These are phyloP conservation scores for Myrmophylax atrothorax DNA, from an alignment of 2,113 vertebrate species.

Conservation along the genomic window DNA sequence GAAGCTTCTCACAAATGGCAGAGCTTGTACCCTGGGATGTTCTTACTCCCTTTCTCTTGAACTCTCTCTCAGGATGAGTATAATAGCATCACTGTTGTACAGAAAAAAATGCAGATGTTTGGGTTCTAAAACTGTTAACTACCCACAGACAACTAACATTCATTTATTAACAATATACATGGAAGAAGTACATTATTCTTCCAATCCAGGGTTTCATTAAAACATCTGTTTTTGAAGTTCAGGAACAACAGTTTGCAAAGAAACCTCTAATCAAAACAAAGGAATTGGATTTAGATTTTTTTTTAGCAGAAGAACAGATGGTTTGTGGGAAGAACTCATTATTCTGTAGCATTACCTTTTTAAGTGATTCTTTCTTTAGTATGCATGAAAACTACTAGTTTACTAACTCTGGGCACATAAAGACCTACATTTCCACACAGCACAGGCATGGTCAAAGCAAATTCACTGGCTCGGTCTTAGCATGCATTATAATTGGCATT, in stretches of 20 bases:
- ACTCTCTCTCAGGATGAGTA: neutral
- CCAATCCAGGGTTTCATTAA: neutral
- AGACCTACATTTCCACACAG: neutral
- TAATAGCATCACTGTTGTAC: neutral
- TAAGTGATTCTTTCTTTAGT: neutral
- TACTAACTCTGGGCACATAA: neutral
- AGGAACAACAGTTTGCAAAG: conserved; percentile 47
- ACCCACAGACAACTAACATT: neutral
- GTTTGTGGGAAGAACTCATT: conserved; percentile 37
- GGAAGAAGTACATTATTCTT: conserved; percentile 1
- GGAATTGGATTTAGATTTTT: neutral
- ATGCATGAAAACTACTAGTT: neutral
- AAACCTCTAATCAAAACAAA: conserved; percentile 45
- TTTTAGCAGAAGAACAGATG: conserved; percentile 39
- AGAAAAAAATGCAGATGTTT: neutral
- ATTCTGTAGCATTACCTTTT: neutral
- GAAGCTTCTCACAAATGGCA: neutral
- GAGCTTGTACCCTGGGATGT: neutral
- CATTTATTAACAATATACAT: neutral
- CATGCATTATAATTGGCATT: neutral
- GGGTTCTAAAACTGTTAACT: conserved; percentile 2
- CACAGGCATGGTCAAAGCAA: neutral
- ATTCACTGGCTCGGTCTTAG: neutral
- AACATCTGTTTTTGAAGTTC: neutral
- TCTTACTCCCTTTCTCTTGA: neutral